Evolutionary conservation across 2,888 invertebrate species (phyloP).

Genomic region (Tinea semifulvella): DNA sequence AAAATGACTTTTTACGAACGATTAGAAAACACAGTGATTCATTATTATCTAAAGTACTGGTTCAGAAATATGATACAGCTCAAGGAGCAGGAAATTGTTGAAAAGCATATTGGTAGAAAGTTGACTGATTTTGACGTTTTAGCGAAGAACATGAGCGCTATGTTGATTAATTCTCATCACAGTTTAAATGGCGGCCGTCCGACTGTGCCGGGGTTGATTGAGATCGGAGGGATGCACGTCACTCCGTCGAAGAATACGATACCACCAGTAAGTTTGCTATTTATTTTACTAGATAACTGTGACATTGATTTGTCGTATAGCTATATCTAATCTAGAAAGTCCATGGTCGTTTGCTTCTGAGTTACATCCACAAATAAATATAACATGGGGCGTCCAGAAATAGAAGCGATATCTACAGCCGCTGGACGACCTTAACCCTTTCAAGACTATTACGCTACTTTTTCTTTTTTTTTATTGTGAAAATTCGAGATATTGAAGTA

Average conservation of each 20-base stretch:
- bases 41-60: constrained; percentile 38
- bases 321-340: background rate
- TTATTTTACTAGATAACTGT: background rate
- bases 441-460: too few species aligned
- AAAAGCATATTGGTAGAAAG: constrained; percentile 49
- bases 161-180: constrained; percentile 70
- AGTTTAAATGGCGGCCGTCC: constrained; percentile 67
- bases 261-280: constrained; percentile 42
- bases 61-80: constrained; percentile 36
- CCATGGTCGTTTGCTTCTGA: background rate
- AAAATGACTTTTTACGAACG: constrained; percentile 62
- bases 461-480: too few species aligned
- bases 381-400: too few species aligned
- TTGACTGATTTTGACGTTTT: constrained; percentile 61
- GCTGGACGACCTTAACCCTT: too few species aligned
- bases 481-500: too few species aligned
- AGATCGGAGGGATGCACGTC: constrained; percentile 71
- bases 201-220: constrained; percentile 64
- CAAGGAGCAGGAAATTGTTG: constrained; percentile 43
- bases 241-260: constrained; percentile 41
- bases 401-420: too few species aligned
- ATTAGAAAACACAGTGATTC: constrained; percentile 39
- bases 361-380: too few species aligned
- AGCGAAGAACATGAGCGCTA: constrained; percentile 56
- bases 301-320: background rate